Evolutionary conservation across 2,888 invertebrate genomes (phyloP).

Genomic region (Catocala sponsa): DNA sequence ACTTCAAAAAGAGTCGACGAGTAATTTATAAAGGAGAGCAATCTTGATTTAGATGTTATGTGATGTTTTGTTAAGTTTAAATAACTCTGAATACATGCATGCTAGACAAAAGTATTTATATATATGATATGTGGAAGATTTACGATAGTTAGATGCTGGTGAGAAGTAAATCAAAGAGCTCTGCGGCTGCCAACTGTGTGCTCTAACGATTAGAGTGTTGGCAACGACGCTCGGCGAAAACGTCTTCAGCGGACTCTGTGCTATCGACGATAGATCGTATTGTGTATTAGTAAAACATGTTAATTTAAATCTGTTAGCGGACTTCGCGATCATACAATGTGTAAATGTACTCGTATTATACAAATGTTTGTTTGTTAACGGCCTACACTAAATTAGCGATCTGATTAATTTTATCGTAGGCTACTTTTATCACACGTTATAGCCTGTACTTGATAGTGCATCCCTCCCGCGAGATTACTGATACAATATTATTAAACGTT

Average conservation of each 20-base stretch:
- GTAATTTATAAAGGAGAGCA: constrained; percentile 48
- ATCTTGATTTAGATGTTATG: constrained; percentile 47
- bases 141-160: constrained; percentile 72
- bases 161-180: constrained; percentile 83
- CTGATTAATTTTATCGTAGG: constrained; percentile 3
- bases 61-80: constrained; percentile 53
- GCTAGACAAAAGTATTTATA: constrained; percentile 51
- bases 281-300: constrained; percentile 62
- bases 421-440: not conserved
- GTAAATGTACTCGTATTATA: not conserved
- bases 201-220: constrained; percentile 75
- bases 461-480: too few species aligned
- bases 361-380: not conserved
- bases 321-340: not conserved
- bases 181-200: constrained; percentile 77
- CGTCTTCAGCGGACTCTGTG: constrained; percentile 66
- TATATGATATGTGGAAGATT: constrained; percentile 58
- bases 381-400: too few species aligned
- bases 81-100: constrained; percentile 40
- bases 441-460: too few species aligned
- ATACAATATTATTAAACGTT: too few species aligned
- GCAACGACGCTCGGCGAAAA: constrained; percentile 68
- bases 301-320: constrained; percentile 64
- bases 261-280: constrained; percentile 62
- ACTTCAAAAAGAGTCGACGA: constrained; percentile 46